phyloP scores from a whole-genome alignment of 1,140 invertebrate species.

The Aphelenchoides besseyi region DNA sequence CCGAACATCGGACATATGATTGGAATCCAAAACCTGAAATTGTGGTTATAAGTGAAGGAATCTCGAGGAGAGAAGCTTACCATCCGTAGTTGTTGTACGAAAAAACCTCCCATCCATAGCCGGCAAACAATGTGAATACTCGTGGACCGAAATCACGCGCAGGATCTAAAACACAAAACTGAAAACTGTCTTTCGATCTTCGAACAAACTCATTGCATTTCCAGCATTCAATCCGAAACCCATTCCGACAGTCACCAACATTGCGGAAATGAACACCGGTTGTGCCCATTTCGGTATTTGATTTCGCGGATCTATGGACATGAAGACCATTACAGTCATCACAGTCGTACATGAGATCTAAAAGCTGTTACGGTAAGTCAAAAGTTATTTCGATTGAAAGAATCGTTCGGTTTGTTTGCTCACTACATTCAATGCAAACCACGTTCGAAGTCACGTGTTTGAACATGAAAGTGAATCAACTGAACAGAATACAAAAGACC shows the following conservation, averaged over 20 bases:
- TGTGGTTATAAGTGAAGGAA: constrained; percentile 15
- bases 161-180: constrained; percentile 63
- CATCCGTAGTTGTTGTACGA: constrained; percentile 62
- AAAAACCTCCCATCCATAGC: constrained; percentile 66
- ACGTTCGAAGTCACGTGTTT: not conserved
- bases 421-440: not conserved
- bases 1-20: constrained; percentile 67
- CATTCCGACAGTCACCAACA: constrained; percentile 67
- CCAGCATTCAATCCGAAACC: constrained; percentile 63
- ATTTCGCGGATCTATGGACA: constrained; percentile 67
- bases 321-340: constrained; percentile 66
- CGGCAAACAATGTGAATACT: constrained; percentile 67
- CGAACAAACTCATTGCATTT: constrained; percentile 21
- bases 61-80: constrained; percentile 23
- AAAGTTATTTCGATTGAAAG: no score
- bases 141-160: constrained; percentile 69
- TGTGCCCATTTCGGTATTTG: constrained; percentile 64
- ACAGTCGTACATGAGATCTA: constrained; percentile 66
- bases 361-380: not conserved
- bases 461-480: not conserved
- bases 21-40: constrained; percentile 67
- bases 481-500: no score
- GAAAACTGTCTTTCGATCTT: not conserved
- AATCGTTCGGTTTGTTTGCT: not conserved
- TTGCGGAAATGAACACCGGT: constrained; percentile 66